Conservation (phyloP, 2,797 vertebrate genomes). For the Gallinago nigripennis region DNA sequence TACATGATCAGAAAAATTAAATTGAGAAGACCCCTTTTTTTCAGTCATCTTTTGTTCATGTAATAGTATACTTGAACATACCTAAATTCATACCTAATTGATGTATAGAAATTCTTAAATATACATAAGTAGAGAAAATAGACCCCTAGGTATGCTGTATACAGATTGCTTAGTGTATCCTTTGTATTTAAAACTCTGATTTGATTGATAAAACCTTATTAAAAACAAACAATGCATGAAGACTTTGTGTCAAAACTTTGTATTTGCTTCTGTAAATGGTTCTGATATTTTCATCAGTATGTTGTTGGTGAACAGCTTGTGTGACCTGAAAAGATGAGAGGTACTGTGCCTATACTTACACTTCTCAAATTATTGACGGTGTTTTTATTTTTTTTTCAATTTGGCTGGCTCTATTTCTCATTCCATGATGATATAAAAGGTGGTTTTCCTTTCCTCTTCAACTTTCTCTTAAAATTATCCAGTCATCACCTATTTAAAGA, state of each 20-base stretch:
- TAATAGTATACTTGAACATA: not conserved
- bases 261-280: not conserved
- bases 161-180: not conserved
- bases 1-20: not conserved
- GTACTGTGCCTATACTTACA: not conserved
- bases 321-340: not conserved
- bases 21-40: not conserved
- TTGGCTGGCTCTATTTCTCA: not conserved
- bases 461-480: not conserved
- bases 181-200: not conserved
- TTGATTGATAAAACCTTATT: not conserved
- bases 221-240: not conserved
- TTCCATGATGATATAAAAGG: not conserved
- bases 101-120: not conserved
- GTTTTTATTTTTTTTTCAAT: not conserved
- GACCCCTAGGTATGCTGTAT: not conserved
- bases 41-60: not conserved
- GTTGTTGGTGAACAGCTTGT: not conserved
- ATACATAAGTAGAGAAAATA: not conserved
- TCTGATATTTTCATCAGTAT: not conserved
- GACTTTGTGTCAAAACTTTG: not conserved
- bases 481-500: not conserved
- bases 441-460: not conserved
- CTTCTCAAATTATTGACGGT: slow-evolving; percentile 1
- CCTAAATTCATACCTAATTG: not conserved